A percentile compares a stretch with the other conserved stretches of the same genome.
phyloP scores from a whole-genome alignment of 2,113 vertebrate species.

The Pelobates fuscus region DNA sequence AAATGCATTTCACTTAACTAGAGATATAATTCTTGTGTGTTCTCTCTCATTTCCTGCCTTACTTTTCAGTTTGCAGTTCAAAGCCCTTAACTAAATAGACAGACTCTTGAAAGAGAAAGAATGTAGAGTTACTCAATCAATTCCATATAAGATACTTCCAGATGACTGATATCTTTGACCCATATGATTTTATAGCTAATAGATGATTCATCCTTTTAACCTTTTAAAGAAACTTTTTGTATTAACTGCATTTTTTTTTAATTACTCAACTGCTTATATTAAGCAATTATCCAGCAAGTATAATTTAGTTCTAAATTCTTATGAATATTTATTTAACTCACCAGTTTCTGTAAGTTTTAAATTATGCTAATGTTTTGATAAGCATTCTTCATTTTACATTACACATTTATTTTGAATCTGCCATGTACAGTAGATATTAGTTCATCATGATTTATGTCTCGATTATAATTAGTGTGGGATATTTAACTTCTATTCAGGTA shows the following conservation, averaged over 20 bases:
- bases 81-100: background rate
- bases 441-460: too few relatives aligned
- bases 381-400: too few relatives aligned
- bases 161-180: slow-evolving; percentile 49
- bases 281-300: slow-evolving; percentile 4
- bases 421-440: too few relatives aligned
- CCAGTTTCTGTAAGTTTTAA: too few relatives aligned
- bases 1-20: slow-evolving; percentile 1
- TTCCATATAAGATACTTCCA: slow-evolving; percentile 32
- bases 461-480: too few relatives aligned
- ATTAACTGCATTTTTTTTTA: background rate
- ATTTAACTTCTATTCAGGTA: too few relatives aligned
- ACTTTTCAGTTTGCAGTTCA: background rate
- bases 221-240: background rate
- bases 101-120: background rate
- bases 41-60: slow-evolving; percentile 1
- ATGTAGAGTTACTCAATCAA: slow-evolving; percentile 33
- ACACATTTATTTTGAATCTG: too few relatives aligned
- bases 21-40: background rate
- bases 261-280: slow-evolving; percentile 57
- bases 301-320: too few relatives aligned
- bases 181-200: too few relatives aligned
- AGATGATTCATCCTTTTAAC: too few relatives aligned
- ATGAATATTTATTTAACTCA: too few relatives aligned
- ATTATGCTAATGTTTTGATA: too few relatives aligned